A percentile compares a stretch with the other conserved stretches of the same genome.
These are phyloP conservation scores for Hemiprocne comata DNA, from an alignment of 2,113 vertebrate species.

Conservation along the genomic window DNA sequence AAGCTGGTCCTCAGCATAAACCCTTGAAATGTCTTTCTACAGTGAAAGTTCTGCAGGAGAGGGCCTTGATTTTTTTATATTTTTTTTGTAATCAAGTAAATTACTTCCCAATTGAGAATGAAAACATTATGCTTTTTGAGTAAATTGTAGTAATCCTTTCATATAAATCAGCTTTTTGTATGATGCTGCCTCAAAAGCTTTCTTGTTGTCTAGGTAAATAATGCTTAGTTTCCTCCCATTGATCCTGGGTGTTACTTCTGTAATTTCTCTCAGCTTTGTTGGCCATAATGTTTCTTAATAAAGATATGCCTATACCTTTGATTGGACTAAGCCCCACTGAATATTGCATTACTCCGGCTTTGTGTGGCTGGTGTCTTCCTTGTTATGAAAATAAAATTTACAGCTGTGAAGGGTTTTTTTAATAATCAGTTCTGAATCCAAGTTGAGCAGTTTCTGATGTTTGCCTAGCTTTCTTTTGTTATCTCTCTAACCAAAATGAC, in stretches of 20 bases:
- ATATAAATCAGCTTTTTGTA: neutral
- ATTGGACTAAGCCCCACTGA: neutral
- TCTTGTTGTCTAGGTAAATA: neutral
- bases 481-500: neutral
- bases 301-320: neutral
- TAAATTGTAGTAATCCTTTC: neutral
- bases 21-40: neutral
- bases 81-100: neutral
- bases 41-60: neutral
- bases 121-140: neutral
- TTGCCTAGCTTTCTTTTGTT: neutral
- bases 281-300: neutral
- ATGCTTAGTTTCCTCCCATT: neutral
- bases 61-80: neutral
- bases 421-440: neutral
- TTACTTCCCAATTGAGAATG: neutral
- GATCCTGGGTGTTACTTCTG: neutral
- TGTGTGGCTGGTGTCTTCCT: neutral
- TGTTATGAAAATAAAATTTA: neutral
- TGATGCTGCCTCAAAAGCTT: neutral
- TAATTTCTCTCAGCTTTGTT: neutral
- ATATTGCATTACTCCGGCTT: neutral
- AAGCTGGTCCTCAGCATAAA: neutral
- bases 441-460: neutral
- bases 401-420: neutral